These are phyloP conservation scores for Lepidochitona cinerea DNA, from an alignment of 2,888 invertebrate genomes.

Conservation along the genomic window DNA sequence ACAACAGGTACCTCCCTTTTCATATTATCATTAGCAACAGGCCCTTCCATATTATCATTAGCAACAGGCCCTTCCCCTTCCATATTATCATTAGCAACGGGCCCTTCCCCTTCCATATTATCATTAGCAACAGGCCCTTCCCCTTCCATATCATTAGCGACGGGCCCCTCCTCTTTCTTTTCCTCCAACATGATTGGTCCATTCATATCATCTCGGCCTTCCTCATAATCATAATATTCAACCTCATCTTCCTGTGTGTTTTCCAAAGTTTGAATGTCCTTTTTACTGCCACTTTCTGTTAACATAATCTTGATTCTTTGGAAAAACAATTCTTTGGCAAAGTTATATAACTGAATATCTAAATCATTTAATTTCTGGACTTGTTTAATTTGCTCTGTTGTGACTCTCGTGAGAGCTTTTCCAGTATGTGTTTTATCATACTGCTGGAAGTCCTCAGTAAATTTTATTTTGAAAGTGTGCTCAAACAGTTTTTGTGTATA, in stretches of 20 bases:
- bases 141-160: not conserved
- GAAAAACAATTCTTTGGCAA: slow-evolving; percentile 87
- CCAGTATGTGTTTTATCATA: slow-evolving; percentile 91
- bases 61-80: too few species aligned
- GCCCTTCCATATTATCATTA: too few species aligned
- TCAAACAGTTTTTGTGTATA: slow-evolving; percentile 70
- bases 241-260: not conserved
- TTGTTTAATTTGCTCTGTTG: slow-evolving; percentile 81
- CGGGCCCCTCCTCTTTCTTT: not conserved
- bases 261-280: not conserved
- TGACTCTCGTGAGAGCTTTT: slow-evolving; percentile 83
- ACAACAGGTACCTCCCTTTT: too few species aligned
- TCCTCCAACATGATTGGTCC: too few species aligned
- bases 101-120: too few species aligned
- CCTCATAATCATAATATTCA: not conserved
- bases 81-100: too few species aligned
- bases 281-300: slow-evolving; percentile 17
- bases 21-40: too few species aligned
- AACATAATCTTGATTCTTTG: slow-evolving; percentile 72
- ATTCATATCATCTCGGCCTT: not conserved
- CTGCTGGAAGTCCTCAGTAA: slow-evolving; percentile 80
- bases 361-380: slow-evolving; percentile 82
- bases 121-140: too few species aligned
- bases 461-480: slow-evolving; percentile 60
- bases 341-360: slow-evolving; percentile 93